Evolutionary conservation across 1,140 invertebrate species (phyloP).

Genomic region (Cydia strobilella): DNA sequence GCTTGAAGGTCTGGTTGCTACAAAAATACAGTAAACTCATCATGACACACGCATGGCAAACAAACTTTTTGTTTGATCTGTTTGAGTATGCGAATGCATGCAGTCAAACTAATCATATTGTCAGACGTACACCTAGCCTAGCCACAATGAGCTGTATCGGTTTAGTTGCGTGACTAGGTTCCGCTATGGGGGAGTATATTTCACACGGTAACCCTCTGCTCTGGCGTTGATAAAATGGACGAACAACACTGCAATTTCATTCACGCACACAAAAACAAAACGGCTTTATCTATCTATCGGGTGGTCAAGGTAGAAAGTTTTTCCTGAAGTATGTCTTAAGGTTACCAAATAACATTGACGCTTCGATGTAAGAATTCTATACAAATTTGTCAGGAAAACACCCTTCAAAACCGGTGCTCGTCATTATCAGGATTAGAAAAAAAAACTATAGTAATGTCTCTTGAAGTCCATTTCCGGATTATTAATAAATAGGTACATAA

Average conservation of each 20-base stretch:
- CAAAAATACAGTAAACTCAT: no score
- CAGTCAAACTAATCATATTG: conserved; percentile 18
- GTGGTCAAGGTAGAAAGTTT: neutral
- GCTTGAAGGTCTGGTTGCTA: no score
- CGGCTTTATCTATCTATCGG: neutral
- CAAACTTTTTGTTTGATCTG: conserved; percentile 5
- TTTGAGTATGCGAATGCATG: conserved; percentile 9
- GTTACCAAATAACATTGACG: neutral
- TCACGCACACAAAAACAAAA: neutral
- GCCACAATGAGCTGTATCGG: conserved; percentile 23
- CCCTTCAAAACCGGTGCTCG: no score
- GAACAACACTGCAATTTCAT: neutral
- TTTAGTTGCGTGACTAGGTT: conserved; percentile 27
- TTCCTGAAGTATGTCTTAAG: neutral
- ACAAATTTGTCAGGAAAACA: no score
- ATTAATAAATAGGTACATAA: no score
- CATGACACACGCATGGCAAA: neutral
- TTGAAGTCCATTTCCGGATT: no score
- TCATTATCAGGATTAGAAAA: no score
- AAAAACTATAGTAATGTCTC: no score
- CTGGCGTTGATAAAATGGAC: conserved; percentile 13
- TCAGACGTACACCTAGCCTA: no score
- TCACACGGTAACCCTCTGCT: conserved; percentile 22
- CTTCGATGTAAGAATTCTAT: neutral
- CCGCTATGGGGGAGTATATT: conserved; percentile 17